A percentile compares a stretch with the other conserved stretches of the same genome.
phyloP scores from a whole-genome alignment of 2,113 vertebrate genomes.

The Hemiscyllium ocellatum region DNA sequence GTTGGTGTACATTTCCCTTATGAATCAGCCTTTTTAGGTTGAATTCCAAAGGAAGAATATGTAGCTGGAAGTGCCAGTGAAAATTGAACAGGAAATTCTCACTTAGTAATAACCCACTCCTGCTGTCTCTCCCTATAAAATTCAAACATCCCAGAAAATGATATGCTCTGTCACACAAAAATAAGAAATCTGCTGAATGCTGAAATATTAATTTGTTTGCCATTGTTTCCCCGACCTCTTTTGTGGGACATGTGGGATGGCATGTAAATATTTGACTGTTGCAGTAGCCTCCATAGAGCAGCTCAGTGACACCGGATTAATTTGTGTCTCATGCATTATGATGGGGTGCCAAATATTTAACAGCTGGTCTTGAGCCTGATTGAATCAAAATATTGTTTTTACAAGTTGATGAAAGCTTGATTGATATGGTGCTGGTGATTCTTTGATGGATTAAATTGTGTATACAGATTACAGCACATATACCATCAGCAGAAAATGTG shows the following conservation, averaged over 20 bases:
- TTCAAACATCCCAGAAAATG: conserved; percentile 33
- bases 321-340: conserved; percentile 44
- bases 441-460: conserved; percentile 98
- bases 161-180: conserved; percentile 36
- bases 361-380: conserved; percentile 69
- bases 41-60: background rate
- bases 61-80: conserved; percentile 20
- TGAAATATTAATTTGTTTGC: conserved; percentile 38
- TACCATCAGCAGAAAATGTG: conserved; percentile 62
- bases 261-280: conserved; percentile 69
- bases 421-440: conserved; percentile 88
- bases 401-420: conserved; percentile 98
- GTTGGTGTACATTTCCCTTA: background rate
- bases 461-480: conserved; percentile 80
- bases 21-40: conserved; percentile 10
- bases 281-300: conserved; percentile 51
- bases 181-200: conserved; percentile 37
- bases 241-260: conserved; percentile 34
- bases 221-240: conserved; percentile 34
- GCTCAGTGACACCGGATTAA: conserved; percentile 70
- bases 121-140: conserved; percentile 16
- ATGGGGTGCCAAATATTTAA: conserved; percentile 49
- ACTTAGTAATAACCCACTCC: conserved; percentile 2
- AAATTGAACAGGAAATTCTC: conserved; percentile 20
- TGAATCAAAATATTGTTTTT: conserved; percentile 97